Evolutionary conservation across 2,888 invertebrate genomes (phyloP), one percentile per base, ranked within the genome.

Genomic region (Parnassius apollo): DNA sequence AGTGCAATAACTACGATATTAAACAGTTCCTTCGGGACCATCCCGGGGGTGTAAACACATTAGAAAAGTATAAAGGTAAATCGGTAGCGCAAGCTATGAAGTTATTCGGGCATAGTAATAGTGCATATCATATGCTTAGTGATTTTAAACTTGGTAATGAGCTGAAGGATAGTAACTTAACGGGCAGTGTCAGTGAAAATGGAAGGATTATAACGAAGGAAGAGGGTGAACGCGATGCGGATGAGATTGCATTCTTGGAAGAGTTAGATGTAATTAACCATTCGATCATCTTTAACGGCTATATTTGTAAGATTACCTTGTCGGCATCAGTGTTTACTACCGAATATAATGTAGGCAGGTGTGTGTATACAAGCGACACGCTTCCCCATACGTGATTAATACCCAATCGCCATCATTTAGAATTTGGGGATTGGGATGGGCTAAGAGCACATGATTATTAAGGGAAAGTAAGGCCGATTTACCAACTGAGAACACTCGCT

Each of bases 31-130:
- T 95, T 58, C 92, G 92, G 59, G 94, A 95, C 71, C 96, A 96
- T 80, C 96, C 96, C 0, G 96, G 96, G 0, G 96, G 96, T 0
- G 79, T 93, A 0, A 94, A 94, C 71, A 94, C 94, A 1, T 81
- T 96, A 1, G 85, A 91, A 69, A 81, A 82, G n/a, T 94, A 89
- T 69, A 84, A 89, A 72, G 92, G 93, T 4, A 92, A 89, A 72
- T 92, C 93, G 59, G 82, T 95, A 45, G 79, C 88, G 22, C 80
- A 86, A 18, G 93, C 92, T 12, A 93, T 95, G 92, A 71, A 78
- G 54, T 84, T 91, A 22, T 93, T 91, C 46, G 88, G 93, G 10
- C 95, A 95, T 76, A 95, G 95, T 67, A 80, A 81, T 55, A 93
- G 94, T 67, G 95, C 95, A 0, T 93, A 93, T 72, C 94, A 95